Percentiles rank a stretch among this genome's conserved stretches.
Evolutionary conservation across 2,888 invertebrate genomes (phyloP).

Genomic region (Dasysyrphus albostriatus): DNA sequence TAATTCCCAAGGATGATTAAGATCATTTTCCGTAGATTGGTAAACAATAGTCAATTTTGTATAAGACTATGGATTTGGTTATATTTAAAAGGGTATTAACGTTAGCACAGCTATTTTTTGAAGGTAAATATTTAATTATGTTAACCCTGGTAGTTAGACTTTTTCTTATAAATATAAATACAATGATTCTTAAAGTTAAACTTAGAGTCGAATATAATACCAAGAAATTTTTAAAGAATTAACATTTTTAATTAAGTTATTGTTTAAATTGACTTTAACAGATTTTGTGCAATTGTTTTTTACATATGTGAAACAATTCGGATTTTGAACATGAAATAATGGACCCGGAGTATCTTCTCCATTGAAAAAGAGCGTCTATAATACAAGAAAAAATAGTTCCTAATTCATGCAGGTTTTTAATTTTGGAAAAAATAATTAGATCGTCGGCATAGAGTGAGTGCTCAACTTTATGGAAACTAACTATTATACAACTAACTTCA

Average conservation of each 20-base stretch:
- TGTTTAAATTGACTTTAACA: slow-evolving; percentile 23
- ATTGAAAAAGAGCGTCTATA: neutral
- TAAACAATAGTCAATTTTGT: slow-evolving; percentile 39
- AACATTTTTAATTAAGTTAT: slow-evolving; percentile 23
- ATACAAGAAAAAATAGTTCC: neutral
- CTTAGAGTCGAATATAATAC: slow-evolving; percentile 16
- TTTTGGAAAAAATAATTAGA: slow-evolving; percentile 13
- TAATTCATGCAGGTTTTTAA: neutral
- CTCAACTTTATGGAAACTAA: neutral
- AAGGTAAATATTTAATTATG: slow-evolving; percentile 40
- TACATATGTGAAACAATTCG: slow-evolving; percentile 20
- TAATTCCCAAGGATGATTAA: slow-evolving; percentile 24
- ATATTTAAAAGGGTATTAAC: neutral
- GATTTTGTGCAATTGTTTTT: slow-evolving; percentile 24
- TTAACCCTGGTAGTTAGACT: slow-evolving; percentile 34
- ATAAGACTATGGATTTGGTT: slow-evolving; percentile 29
- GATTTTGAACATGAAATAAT: slow-evolving; percentile 16
- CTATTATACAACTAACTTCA: slow-evolving; percentile 41
- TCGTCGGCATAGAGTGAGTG: slow-evolving; percentile 26
- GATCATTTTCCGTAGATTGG: slow-evolving; percentile 38
- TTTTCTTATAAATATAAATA: slow-evolving; percentile 20
- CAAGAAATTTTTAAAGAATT: slow-evolving; percentile 18
- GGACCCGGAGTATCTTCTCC: neutral
- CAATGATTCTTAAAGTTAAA: slow-evolving; percentile 23
- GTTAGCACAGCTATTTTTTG: slow-evolving; percentile 16